Conservation (phyloP, 1,140 invertebrate genomes). For the Prorops nasuta region DNA sequence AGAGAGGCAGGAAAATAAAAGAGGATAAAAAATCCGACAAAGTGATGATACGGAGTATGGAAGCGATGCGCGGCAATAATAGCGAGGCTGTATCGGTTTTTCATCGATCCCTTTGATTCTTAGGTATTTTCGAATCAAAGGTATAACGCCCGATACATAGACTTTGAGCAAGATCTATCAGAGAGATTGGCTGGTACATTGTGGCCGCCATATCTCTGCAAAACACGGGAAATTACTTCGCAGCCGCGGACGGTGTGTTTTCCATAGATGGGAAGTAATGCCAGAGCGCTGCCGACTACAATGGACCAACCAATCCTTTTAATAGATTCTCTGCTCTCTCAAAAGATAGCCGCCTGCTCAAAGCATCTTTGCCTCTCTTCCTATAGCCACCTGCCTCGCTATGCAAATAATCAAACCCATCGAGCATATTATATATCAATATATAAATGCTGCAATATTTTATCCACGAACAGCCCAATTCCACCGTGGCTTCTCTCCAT, state of each 20-base stretch:
- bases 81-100: too few species aligned
- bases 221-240: not conserved
- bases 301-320: slow-evolving; percentile 34
- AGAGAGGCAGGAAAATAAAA: too few species aligned
- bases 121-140: too few species aligned
- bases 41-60: too few species aligned
- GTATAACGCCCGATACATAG: too few species aligned
- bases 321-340: slow-evolving; percentile 35
- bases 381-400: not conserved
- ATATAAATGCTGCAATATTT: too few species aligned
- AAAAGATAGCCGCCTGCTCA: slow-evolving; percentile 22
- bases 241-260: not conserved
- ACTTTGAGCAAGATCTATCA: slow-evolving; percentile 26
- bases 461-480: too few species aligned
- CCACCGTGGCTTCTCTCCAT: too few species aligned
- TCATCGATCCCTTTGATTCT: too few species aligned
- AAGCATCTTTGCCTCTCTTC: slow-evolving; percentile 20
- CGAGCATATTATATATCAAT: slow-evolving; percentile 18
- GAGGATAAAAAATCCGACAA: too few species aligned
- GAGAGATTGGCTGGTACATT: slow-evolving; percentile 29
- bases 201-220: slow-evolving; percentile 2
- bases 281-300: slow-evolving; percentile 12
- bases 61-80: too few species aligned
- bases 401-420: slow-evolving; percentile 19
- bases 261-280: not conserved